These are phyloP conservation scores for Colius striatus DNA, from an alignment of 2,113 vertebrate genomes.

Conservation along the genomic window DNA sequence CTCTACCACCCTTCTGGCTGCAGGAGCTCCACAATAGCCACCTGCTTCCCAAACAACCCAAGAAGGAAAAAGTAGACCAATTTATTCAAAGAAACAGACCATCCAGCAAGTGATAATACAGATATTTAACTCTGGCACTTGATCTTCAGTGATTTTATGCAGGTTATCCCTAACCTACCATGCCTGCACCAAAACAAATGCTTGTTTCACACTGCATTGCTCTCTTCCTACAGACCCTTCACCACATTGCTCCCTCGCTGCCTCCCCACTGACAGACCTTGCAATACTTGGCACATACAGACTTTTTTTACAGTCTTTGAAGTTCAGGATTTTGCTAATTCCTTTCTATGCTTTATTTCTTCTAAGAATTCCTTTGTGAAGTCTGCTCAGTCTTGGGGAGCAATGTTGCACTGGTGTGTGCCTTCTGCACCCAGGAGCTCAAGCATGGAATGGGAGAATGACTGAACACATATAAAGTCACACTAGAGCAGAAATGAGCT, in stretches of 20 bases:
- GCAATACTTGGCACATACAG: neutral
- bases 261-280: neutral
- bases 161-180: neutral
- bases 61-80: neutral
- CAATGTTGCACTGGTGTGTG: neutral
- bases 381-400: neutral
- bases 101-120: neutral
- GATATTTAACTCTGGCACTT: neutral
- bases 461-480: neutral
- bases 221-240: neutral
- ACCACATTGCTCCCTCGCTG: neutral
- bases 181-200: neutral
- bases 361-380: neutral
- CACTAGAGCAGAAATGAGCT: neutral
- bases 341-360: constrained; percentile 10
- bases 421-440: neutral
- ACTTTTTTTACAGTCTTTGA: neutral
- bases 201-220: neutral
- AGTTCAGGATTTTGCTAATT: neutral
- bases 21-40: neutral
- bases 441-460: neutral
- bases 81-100: neutral
- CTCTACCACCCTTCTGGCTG: neutral
- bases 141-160: neutral
- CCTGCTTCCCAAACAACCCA: neutral